Evolutionary conservation across 23 tunicate genomes (phyloP).

Genomic region (Clavelina lepadiformis): DNA sequence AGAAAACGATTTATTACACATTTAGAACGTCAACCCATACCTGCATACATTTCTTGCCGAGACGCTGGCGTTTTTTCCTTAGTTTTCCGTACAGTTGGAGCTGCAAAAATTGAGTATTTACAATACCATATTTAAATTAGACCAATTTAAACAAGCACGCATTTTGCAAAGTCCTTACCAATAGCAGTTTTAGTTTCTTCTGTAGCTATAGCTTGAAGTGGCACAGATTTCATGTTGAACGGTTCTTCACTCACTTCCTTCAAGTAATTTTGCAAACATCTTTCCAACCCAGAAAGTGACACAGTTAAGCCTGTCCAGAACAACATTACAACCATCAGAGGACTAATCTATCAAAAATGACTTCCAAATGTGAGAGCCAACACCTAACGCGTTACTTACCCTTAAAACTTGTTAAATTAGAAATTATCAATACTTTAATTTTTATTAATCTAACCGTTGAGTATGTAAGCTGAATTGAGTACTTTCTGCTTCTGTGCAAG

Average conservation of each 20-base stretch:
- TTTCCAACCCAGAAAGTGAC: conserved; percentile 83
- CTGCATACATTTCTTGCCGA: conserved; percentile 79
- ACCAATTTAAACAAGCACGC: not conserved
- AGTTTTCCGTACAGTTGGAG: conserved; percentile 15
- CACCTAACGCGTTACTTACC: no score
- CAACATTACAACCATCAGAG: no score
- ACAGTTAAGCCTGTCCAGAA: conserved; percentile 88
- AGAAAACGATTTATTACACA: not conserved
- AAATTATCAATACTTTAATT: no score
- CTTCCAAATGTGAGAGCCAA: no score
- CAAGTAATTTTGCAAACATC: conserved; percentile 72
- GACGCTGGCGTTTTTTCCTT: conserved; percentile 63
- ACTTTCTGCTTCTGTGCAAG: conserved; percentile 55
- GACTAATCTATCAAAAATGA: no score
- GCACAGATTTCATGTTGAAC: conserved; percentile 92
- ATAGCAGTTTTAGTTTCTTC: conserved; percentile 42
- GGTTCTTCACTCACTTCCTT: conserved; percentile 60
- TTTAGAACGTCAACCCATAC: conserved; percentile 11
- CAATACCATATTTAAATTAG: not conserved
- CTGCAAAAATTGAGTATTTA: conserved; percentile 2
- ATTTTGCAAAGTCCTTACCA: conserved; percentile 3
- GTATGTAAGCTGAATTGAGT: conserved; percentile 78
- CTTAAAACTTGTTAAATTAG: no score
- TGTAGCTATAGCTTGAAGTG: conserved; percentile 43
- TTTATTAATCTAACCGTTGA: conserved; percentile 46